These are phyloP conservation scores for Sylvicapra grimmia DNA, from an alignment of 2,113 vertebrate species.

Conservation along the genomic window DNA sequence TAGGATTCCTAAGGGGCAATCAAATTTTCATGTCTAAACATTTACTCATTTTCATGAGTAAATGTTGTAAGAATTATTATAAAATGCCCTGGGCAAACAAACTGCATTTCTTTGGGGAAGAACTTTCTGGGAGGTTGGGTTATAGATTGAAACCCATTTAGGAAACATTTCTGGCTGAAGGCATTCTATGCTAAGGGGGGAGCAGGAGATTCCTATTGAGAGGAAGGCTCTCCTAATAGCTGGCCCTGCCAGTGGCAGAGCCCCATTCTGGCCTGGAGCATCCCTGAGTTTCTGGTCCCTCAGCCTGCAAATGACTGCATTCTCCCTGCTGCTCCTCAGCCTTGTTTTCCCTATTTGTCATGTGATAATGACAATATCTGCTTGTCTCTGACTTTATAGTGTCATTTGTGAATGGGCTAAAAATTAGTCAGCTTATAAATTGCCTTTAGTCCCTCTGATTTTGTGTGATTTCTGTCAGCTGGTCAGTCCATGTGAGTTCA, in stretches of 20 bases:
- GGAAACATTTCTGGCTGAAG: background rate
- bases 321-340: background rate
- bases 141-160: background rate
- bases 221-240: background rate
- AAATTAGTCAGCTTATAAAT: constrained; percentile 28
- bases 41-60: too few species aligned
- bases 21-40: background rate
- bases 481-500: background rate
- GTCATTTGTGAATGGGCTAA: background rate
- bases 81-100: background rate
- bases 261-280: background rate
- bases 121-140: background rate
- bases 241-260: background rate
- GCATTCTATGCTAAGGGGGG: background rate
- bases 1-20: background rate
- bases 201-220: background rate
- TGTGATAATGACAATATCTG: background rate
- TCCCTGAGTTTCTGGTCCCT: background rate
- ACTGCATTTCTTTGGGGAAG: background rate
- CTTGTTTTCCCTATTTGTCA: background rate
- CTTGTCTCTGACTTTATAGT: background rate
- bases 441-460: background rate
- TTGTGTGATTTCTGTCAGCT: background rate
- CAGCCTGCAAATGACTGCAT: background rate
- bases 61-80: background rate